phyloP scores from a whole-genome alignment of 2,888 invertebrate species.

The Eugnorisma glareosa region DNA sequence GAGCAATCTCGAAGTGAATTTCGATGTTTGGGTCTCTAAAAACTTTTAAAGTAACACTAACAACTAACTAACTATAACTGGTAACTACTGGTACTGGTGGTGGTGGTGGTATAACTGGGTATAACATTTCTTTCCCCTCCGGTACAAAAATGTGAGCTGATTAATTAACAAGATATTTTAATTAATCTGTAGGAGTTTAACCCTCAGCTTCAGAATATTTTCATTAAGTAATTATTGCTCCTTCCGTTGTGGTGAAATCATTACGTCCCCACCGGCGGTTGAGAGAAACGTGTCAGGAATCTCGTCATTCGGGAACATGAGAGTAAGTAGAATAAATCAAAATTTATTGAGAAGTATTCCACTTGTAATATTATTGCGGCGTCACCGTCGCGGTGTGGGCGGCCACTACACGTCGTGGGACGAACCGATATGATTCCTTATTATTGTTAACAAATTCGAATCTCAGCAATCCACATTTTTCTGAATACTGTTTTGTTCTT shows the following conservation, averaged over 20 bases:
- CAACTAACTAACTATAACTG: too few species aligned
- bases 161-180: slow-evolving; percentile 46
- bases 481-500: slow-evolving; percentile 29
- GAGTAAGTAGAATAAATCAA: slow-evolving; percentile 80
- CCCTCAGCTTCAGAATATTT: slow-evolving; percentile 27
- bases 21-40: slow-evolving; percentile 45
- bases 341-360: slow-evolving; percentile 80
- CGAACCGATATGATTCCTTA: slow-evolving; percentile 73
- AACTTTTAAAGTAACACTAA: slow-evolving; percentile 32
- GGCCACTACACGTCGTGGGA: slow-evolving; percentile 78
- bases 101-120: slow-evolving; percentile 21
- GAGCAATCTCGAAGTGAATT: slow-evolving; percentile 55
- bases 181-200: slow-evolving; percentile 18
- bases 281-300: slow-evolving; percentile 31
- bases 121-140: slow-evolving; percentile 1
- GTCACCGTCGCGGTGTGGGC: slow-evolving; percentile 80
- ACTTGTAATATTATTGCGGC: slow-evolving; percentile 77
- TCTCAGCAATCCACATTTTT: slow-evolving; percentile 59
- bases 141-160: slow-evolving; percentile 16
- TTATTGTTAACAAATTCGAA: slow-evolving; percentile 77
- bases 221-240: slow-evolving; percentile 30
- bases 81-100: too few species aligned
- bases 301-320: slow-evolving; percentile 68
- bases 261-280: not conserved
- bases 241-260: slow-evolving; percentile 19